These are phyloP conservation scores for Isichthys henryi DNA, from an alignment of 2,113 vertebrate genomes.

Conservation along the genomic window DNA sequence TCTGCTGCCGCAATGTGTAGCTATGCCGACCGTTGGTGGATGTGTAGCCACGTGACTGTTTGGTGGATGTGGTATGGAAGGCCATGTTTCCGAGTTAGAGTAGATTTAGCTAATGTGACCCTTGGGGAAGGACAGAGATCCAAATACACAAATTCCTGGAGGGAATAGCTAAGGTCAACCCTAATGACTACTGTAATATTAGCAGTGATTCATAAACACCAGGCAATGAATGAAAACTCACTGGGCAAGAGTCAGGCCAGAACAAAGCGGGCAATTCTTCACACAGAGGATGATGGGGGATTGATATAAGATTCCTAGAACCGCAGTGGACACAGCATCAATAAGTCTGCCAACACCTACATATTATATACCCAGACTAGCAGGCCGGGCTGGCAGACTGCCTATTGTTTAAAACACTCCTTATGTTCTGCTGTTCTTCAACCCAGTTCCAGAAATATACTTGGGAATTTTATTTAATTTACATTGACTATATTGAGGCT, in stretches of 20 bases:
- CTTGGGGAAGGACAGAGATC: not conserved
- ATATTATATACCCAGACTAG: not conserved
- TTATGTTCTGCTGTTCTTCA: not conserved
- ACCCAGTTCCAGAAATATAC: not conserved
- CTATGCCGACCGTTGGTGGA: not conserved
- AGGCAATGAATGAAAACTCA: not conserved
- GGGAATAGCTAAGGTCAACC: not conserved
- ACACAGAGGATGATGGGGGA: not conserved
- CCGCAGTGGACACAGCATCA: not conserved
- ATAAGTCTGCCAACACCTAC: constrained; percentile 3
- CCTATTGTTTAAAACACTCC: not conserved
- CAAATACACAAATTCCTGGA: not conserved
- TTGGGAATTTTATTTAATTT: not conserved
- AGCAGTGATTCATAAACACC: not conserved
- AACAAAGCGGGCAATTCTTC: not conserved
- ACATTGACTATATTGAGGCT: not conserved
- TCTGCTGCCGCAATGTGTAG: not conserved
- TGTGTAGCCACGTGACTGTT: not conserved
- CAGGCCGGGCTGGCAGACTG: not conserved
- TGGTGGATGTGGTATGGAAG: not conserved
- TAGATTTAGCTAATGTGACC: not conserved
- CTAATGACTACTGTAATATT: not conserved
- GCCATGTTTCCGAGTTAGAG: not conserved
- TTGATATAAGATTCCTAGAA: not conserved
- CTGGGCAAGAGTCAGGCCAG: not conserved